Percentiles rank a stretch among this genome's conserved stretches.
phyloP scores from a whole-genome alignment of 2,888 invertebrate species.

The Drosophila tanythrix region DNA sequence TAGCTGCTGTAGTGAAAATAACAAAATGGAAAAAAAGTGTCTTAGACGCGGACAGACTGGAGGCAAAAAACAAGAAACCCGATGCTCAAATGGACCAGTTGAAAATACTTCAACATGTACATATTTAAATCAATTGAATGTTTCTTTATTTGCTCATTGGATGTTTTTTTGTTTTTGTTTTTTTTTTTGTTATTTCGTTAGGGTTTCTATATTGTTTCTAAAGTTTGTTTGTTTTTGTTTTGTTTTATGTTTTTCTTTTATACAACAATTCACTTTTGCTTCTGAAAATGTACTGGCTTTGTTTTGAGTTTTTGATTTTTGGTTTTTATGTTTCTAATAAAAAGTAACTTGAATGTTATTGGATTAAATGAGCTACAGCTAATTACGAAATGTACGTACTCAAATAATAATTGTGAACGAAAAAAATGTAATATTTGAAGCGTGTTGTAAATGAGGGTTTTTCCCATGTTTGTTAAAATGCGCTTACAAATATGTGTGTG shows the following conservation, averaged over 20 bases:
- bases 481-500: slow-evolving; percentile 10
- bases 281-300: slow-evolving; percentile 8
- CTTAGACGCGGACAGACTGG: not conserved
- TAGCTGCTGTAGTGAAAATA: not conserved
- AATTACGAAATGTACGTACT: slow-evolving; percentile 23
- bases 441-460: slow-evolving; percentile 3
- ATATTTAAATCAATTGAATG: slow-evolving; percentile 2
- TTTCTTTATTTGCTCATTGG: slow-evolving; percentile 11
- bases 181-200: slow-evolving; percentile 2
- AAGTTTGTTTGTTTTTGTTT: not conserved
- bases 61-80: not conserved
- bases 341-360: slow-evolving; percentile 12
- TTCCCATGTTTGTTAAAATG: not conserved
- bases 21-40: not conserved
- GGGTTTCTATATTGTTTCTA: slow-evolving; percentile 16
- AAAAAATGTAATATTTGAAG: slow-evolving; percentile 5
- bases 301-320: slow-evolving; percentile 24
- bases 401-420: slow-evolving; percentile 7
- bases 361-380: slow-evolving; percentile 28
- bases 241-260: not conserved
- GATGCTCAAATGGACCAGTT: not conserved
- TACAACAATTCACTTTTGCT: slow-evolving; percentile 17
- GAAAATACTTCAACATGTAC: not conserved
- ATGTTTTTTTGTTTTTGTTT: not conserved
- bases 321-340: slow-evolving; percentile 4